A percentile compares a stretch with the other conserved stretches of the same genome.
Conservation (phyloP, 2,797 vertebrate species). For the Garrulus glandarius region DNA sequence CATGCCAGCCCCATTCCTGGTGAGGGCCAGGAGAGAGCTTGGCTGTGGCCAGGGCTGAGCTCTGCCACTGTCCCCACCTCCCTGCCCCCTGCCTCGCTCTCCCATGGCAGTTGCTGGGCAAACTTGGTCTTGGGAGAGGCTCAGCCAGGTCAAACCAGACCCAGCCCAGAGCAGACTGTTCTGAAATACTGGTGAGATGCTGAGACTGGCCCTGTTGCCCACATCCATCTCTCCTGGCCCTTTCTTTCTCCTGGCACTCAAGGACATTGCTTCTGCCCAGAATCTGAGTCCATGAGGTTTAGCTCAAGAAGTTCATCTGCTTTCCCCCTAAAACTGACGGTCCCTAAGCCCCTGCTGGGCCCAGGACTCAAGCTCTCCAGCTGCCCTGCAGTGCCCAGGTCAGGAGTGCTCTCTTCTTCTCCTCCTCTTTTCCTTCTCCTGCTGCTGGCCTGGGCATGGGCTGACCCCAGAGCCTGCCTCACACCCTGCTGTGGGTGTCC, state of each 20-base stretch:
- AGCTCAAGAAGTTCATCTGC: not conserved
- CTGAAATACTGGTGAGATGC: not conserved
- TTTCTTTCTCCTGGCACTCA: not conserved
- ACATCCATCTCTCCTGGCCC: not conserved
- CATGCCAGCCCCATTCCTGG: not conserved
- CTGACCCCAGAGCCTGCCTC: not conserved
- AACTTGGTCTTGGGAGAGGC: not conserved
- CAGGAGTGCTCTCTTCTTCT: not conserved
- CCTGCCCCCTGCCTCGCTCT: not conserved
- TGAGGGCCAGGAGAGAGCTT: not conserved
- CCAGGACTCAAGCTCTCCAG: not conserved
- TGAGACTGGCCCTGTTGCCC: not conserved
- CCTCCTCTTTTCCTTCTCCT: not conserved
- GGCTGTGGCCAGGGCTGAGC: rapidly evolving
- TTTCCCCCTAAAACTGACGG: not conserved
- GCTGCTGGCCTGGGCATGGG: rapidly evolving
- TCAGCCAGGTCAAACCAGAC: not conserved
- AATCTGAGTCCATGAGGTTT: not conserved
- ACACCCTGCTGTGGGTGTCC: not conserved
- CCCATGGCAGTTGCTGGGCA: not conserved
- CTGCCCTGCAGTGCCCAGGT: not conserved
- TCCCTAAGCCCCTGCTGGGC: not conserved
- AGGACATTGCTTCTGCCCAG: not conserved
- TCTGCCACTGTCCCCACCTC: not conserved
- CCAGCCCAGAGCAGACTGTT: not conserved